A percentile compares a stretch with the other conserved stretches of the same genome.
Evolutionary conservation across 2,113 vertebrate species (phyloP).

Genomic region (Lathamus discolor): DNA sequence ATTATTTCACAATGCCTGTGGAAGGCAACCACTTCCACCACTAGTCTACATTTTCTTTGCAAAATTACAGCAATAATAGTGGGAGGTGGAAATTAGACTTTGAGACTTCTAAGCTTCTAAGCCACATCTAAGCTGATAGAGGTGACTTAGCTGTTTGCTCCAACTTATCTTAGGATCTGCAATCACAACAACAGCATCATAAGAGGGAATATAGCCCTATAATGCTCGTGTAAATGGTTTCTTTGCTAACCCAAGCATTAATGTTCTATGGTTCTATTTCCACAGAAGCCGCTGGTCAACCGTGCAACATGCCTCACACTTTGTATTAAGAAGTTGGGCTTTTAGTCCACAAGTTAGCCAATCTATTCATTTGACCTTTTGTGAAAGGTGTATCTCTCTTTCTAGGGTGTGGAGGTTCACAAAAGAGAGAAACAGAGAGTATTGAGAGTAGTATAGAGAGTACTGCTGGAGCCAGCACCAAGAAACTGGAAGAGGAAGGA

Average conservation of each 20-base stretch:
- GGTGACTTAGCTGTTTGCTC: not conserved
- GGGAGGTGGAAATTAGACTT: not conserved
- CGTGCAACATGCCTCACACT: not conserved
- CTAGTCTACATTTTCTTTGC: not conserved
- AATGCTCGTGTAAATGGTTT: not conserved
- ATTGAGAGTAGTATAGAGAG: not conserved
- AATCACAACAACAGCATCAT: not conserved
- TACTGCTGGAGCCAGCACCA: not conserved
- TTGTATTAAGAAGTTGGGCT: not conserved
- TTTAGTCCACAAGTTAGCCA: not conserved
- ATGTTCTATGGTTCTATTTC: not conserved
- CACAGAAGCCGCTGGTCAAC: not conserved
- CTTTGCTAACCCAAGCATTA: not conserved
- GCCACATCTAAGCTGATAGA: not conserved
- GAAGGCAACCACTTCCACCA: not conserved
- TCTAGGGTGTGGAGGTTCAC: not conserved
- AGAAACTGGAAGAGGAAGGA: not conserved
- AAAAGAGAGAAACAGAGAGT: not conserved
- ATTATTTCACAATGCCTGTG: not conserved
- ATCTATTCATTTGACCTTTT: not conserved
- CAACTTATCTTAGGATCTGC: not conserved
- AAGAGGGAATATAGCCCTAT: not conserved
- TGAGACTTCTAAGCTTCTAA: not conserved
- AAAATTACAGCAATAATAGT: not conserved
- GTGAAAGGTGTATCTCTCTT: not conserved